phyloP scores from a whole-genome alignment of 1,140 invertebrate species.

The Armadillidium nasatum region DNA sequence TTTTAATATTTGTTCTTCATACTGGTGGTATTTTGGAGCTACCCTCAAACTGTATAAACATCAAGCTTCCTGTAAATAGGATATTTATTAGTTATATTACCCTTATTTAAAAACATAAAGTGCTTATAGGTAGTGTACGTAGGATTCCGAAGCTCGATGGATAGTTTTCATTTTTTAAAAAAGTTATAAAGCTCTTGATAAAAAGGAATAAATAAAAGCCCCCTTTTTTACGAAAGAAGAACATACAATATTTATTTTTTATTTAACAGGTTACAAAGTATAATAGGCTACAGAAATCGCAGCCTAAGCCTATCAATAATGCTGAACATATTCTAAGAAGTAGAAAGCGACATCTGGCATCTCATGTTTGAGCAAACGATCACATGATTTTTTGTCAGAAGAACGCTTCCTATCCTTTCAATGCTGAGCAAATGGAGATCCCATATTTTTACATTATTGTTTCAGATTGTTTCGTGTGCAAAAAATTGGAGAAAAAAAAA shows the following conservation, averaged over 20 bases:
- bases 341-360: slow-evolving; percentile 3
- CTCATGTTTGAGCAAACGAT: neutral
- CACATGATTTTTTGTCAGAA: neutral
- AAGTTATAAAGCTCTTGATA: too few relatives aligned
- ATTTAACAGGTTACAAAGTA: slow-evolving; percentile 7
- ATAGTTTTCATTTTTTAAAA: too few relatives aligned
- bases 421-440: slow-evolving; percentile 6
- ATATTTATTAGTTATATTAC: too few relatives aligned
- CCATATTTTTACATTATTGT: neutral
- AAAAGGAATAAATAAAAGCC: neutral
- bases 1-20: too few relatives aligned
- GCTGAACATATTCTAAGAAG: neutral
- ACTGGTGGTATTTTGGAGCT: too few relatives aligned
- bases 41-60: too few relatives aligned
- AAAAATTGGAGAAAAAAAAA: neutral
- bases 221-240: slow-evolving; percentile 1
- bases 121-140: too few relatives aligned
- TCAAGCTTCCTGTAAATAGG: too few relatives aligned
- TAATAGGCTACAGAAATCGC: neutral
- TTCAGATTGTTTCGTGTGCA: neutral
- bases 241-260: slow-evolving; percentile 6
- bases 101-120: too few relatives aligned
- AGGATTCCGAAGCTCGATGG: too few relatives aligned
- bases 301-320: slow-evolving; percentile 8
- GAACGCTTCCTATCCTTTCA: neutral